Conservation (phyloP, 2,113 vertebrate species). For the Zosterops lateralis region DNA sequence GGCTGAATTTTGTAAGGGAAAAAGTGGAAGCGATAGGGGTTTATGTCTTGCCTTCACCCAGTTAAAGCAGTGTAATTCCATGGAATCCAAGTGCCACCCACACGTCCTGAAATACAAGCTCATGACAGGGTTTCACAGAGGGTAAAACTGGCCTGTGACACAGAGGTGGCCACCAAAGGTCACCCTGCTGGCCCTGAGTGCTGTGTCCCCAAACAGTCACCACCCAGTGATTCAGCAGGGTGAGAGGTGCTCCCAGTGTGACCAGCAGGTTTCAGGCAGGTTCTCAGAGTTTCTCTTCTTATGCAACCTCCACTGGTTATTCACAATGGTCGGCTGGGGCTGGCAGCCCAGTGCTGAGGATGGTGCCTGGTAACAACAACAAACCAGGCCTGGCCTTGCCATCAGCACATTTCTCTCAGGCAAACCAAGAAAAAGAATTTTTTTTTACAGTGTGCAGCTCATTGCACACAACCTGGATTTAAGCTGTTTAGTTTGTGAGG, state of each 20-base stretch:
- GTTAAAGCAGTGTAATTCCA: neutral
- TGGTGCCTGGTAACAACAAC: neutral
- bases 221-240: neutral
- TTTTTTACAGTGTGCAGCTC: neutral
- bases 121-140: neutral
- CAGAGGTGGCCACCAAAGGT: neutral
- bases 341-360: neutral
- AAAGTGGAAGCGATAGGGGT: neutral
- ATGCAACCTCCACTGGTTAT: neutral
- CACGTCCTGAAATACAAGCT: neutral
- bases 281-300: neutral
- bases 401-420: neutral
- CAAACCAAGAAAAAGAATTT: neutral
- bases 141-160: neutral
- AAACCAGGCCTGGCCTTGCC: neutral
- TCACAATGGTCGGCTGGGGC: neutral
- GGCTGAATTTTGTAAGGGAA: neutral
- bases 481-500: slow-evolving; percentile 7
- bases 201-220: neutral
- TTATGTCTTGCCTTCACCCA: neutral
- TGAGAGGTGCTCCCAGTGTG: neutral
- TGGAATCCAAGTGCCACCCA: neutral
- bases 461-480: neutral
- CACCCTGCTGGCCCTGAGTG: neutral
- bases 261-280: neutral